phyloP scores from a whole-genome alignment of 1,140 invertebrate genomes.

The Panulirus ornatus region DNA sequence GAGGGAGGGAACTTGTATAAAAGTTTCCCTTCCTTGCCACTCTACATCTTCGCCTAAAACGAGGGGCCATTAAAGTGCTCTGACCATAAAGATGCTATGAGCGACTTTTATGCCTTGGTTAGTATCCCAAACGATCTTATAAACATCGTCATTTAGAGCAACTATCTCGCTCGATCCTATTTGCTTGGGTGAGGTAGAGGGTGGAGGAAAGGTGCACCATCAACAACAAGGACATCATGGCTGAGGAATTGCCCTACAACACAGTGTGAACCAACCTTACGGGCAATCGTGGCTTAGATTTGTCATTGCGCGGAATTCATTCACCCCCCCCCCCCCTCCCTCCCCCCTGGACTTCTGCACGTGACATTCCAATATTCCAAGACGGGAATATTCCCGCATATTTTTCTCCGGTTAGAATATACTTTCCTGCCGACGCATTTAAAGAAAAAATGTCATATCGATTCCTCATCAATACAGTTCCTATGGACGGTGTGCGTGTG shows the following conservation, averaged over 20 bases:
- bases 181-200: neutral
- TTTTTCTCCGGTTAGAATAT: no score
- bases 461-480: neutral
- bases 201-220: neutral
- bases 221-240: neutral
- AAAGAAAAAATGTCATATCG: no score
- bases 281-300: neutral
- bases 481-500: neutral
- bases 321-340: neutral
- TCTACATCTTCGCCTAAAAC: no score
- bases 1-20: conserved; percentile 6
- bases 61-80: no score
- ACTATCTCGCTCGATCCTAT: neutral
- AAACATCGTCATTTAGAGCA: neutral
- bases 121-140: no score
- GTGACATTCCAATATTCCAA: neutral
- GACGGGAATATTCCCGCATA: neutral
- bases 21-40: no score
- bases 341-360: neutral
- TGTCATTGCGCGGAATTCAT: neutral
- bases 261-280: neutral
- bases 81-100: no score
- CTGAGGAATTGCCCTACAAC: neutral
- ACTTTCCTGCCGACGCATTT: no score
- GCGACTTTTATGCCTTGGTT: no score